phyloP scores from a whole-genome alignment of 2,113 vertebrate species.

The Shinisaurus crocodilurus region DNA sequence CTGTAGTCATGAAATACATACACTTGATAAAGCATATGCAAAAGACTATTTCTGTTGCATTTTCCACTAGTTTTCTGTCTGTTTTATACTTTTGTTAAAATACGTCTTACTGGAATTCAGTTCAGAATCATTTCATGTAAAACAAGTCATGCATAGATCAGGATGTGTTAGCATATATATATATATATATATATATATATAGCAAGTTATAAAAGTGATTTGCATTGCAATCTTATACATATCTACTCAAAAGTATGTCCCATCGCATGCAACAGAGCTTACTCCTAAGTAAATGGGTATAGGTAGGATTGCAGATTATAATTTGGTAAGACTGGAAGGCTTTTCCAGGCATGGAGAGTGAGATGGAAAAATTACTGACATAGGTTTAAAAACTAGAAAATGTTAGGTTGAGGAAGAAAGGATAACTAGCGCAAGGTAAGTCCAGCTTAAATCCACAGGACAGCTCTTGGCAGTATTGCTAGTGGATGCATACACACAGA shows the following conservation, averaged over 20 bases:
- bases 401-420: neutral
- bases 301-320: neutral
- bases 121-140: neutral
- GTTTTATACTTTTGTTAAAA: constrained; percentile 37
- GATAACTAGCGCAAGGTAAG: neutral
- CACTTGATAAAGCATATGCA: constrained; percentile 20
- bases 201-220: neutral
- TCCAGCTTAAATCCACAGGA: neutral
- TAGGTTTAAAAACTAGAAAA: neutral
- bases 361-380: neutral
- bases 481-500: neutral
- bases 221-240: neutral
- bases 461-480: neutral
- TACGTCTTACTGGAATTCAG: constrained; percentile 10
- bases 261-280: neutral
- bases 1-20: constrained; percentile 65
- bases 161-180: constrained; percentile 30
- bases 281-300: neutral
- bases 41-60: constrained; percentile 41
- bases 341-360: neutral
- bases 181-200: neutral
- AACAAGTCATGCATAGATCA: neutral
- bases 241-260: neutral
- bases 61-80: constrained; percentile 32
- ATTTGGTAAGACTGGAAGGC: neutral